These are phyloP conservation scores for Troides helena DNA, from an alignment of 2,888 invertebrate genomes.

Conservation along the genomic window DNA sequence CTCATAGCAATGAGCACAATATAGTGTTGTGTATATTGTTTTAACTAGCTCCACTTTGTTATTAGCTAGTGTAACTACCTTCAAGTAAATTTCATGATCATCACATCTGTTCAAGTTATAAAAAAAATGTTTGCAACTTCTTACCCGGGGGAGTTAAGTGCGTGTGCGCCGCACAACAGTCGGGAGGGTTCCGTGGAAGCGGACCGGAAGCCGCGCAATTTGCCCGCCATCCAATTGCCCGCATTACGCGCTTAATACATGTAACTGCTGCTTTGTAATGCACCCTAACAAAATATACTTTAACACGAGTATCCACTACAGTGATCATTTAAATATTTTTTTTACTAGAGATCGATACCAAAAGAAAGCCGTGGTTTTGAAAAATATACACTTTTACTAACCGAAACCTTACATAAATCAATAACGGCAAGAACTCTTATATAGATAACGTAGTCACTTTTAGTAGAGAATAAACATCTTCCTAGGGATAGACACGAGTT, in stretches of 20 bases:
- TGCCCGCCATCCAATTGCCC: constrained; percentile 46
- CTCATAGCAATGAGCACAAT: no score
- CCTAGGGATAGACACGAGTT: no score
- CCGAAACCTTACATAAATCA: no score
- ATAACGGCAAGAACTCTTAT: no score
- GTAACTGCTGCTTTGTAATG: constrained; percentile 12
- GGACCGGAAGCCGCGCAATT: constrained; percentile 52
- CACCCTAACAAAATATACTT: constrained; percentile 5
- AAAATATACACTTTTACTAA: no score
- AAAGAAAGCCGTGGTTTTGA: no score
- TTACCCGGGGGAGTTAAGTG: constrained; percentile 30
- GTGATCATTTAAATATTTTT: neutral
- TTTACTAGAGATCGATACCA: neutral
- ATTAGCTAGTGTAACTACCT: no score
- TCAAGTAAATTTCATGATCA: no score
- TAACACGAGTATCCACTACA: constrained; percentile 5
- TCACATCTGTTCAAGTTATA: neutral
- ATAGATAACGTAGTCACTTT: no score
- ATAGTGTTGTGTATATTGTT: no score
- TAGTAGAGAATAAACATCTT: no score
- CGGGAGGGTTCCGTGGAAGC: constrained; percentile 53
- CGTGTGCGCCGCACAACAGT: constrained; percentile 32
- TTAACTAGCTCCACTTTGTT: no score
- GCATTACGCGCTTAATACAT: constrained; percentile 30
- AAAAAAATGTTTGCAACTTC: neutral